Base-by-base conservation (phyloP, 2,113 vertebrate genomes). In the Eulemur rufifrons region DNA sequence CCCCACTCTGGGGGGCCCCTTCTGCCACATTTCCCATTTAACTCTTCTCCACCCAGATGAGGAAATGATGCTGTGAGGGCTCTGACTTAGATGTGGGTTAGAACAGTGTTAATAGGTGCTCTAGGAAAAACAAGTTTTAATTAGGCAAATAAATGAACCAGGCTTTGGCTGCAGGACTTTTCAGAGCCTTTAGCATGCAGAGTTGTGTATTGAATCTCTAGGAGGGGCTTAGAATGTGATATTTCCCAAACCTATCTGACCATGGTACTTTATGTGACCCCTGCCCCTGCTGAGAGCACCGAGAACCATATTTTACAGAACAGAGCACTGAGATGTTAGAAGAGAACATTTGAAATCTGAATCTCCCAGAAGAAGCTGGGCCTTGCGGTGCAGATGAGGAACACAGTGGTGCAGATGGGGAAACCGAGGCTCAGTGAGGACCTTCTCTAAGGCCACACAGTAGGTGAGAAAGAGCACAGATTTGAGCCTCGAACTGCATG, bases 211-310 rank as follows among this genome's bases (percentile, higher is more conserved):
- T 27, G 54, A 52, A 5, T 59, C 69, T 78, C 34, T 20, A 45
- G 27, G 6, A 71, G 50, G 59, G n/a, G 11, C 25, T 82, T 45
- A 9, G 32, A 27, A 37, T 25, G 14, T 12, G 77, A 10, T 2
- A 1, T 76, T 52, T 76, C 59, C 15, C 86, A 66, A 29, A 76
- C 59, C 74, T 29, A 39, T 50, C 59, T 18, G 68, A 17, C 39
- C 1, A 2, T 0, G 4, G 52, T 10, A 29, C 42, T 45, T 29
- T 9, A 0, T 3, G 32, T 4, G 5, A 9, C 73, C 52, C 47
- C 64, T 29, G 68, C 23, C 15, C 50, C 77, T 63, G 18, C 8
- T 14, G 8, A 85, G 25, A 59, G 23, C 21, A 11, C 63, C 2
- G 4, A n/a, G 71, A 94, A 29, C 29, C 45, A 1, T 4, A 21